Percentiles rank a stretch among this genome's conserved stretches.
These are phyloP conservation scores for silkworm (Bombyx mori) DNA, from an alignment of 1,140 invertebrate species.

Conservation along the genomic window ASM3026992v2 NC_085128.1:17470001-17470500, in stretches of 20 bases:
- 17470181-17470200: constrained; percentile 11
- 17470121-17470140: no score
- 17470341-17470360: constrained; percentile 35
- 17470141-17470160: no score
- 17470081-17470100: constrained; percentile 42
- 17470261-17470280: constrained; percentile 9
- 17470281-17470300: constrained; percentile 15
- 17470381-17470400: no score
- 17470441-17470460: no score
- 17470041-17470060: constrained; percentile 69
- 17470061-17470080: constrained; percentile 44
- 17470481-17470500: no score
- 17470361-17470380: constrained; percentile 7
- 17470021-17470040: constrained; percentile 30
- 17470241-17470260: constrained; percentile 15
- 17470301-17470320: no score
- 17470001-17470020: not conserved
- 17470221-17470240: constrained; percentile 14
- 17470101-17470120: constrained; percentile 11
- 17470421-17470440: no score
- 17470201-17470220: constrained; percentile 17
- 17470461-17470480: no score
- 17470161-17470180: constrained; percentile 11
- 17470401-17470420: no score
- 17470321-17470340: constrained; percentile 16